Evolutionary conservation across 2,113 vertebrate genomes (phyloP), one percentile per base, ranked within the genome.

Genomic region (Myodes glareolus): DNA sequence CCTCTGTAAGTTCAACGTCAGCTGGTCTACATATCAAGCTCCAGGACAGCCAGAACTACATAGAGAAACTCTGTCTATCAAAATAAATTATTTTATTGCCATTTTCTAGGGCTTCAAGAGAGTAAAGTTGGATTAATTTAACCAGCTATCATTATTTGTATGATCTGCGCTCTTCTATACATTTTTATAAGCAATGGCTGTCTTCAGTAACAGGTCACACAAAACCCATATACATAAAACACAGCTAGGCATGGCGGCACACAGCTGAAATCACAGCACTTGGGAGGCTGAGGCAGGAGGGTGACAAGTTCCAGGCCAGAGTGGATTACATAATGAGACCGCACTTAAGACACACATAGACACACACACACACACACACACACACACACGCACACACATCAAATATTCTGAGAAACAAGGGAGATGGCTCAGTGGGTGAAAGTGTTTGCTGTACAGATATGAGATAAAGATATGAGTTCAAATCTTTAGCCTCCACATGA

Each of bases 141-240:
- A 63, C 67, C 52, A 84, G 5, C 68, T 55, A 16, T 50, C 12
- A 17, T 63, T 73, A 91, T n/a, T 63, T 4, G 19, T 23, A 81
- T 92, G 5, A 52, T 80, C 47, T 89, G 87, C 50, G 39, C 3
- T 72, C 17, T 75, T 89, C 25, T 52, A 73, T 70, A 63, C 14
- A 78, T 67, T 91, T 89, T 81, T 90, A 17, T 55, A 89, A 90
- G 33, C 45, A 88, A 72, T 5, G 14, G 23, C 29, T 50, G 25
- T 65, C 80, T 90, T 45, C 75, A 91, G n/a, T n/a, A 91, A 92
- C 93, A 93, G 70, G 17, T 90, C 63, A 86, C 3, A 29, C 23
- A 91, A 86, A 91, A 93, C 50, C 42, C 45, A 77, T 93, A 92
- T 52, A 86, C 13, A 36, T 31, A 84, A 92, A 29, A 89, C 67